These are phyloP conservation scores for Halichoeres trimaculatus DNA, from an alignment of 2,113 vertebrate genomes.

Conservation along the genomic window DNA sequence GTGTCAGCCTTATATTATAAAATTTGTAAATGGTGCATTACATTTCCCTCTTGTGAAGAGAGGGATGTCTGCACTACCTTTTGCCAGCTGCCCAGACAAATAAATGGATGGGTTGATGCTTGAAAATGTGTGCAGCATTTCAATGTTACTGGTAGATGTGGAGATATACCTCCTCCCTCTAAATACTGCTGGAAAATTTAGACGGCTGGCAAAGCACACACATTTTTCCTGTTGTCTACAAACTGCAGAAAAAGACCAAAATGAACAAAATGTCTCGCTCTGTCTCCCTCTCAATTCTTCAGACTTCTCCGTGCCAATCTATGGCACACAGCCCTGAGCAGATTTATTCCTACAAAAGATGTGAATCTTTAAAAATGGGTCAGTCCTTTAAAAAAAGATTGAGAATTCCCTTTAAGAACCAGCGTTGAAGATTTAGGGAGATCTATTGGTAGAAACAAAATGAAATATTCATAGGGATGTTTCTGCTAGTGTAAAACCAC, in stretches of 20 bases:
- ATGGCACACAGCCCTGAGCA: background rate
- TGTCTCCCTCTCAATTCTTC: background rate
- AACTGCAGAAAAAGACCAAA: constrained; percentile 1
- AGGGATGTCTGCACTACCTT: background rate
- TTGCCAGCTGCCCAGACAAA: background rate
- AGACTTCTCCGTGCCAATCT: background rate
- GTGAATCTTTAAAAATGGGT: constrained; percentile 28
- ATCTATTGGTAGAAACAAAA: background rate
- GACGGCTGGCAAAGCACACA: background rate
- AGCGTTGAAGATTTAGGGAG: background rate
- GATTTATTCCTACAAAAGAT: constrained; percentile 8
- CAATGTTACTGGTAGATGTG: background rate
- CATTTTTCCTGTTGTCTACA: background rate
- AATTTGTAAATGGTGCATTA: background rate
- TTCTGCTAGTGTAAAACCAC: background rate
- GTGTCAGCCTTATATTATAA: background rate
- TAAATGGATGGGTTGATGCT: background rate
- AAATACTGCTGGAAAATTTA: background rate
- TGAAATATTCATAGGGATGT: background rate
- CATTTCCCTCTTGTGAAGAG: background rate
- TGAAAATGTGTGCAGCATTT: background rate
- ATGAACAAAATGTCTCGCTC: background rate
- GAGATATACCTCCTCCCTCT: background rate
- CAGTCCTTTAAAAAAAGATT: background rate
- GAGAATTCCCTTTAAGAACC: constrained; percentile 4